Evolutionary conservation across 2,113 vertebrate genomes (phyloP), one percentile per base, ranked within the genome.

Genomic region (Microtus montanus): DNA sequence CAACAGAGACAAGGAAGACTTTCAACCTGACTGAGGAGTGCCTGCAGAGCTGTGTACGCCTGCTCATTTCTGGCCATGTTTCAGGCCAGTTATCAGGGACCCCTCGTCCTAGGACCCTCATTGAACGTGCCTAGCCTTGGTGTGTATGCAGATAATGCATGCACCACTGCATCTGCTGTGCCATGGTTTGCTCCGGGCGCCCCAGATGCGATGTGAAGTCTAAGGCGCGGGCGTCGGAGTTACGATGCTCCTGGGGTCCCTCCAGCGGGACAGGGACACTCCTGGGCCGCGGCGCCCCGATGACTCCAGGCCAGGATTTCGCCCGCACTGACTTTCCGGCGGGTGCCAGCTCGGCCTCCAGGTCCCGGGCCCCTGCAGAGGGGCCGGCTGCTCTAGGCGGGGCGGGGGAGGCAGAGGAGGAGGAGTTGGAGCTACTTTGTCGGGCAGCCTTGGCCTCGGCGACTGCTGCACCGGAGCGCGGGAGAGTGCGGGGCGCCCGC

Each of bases 251-350:
- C 35, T 5, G 93, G 38, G 49, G 47, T 70, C 70, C 79, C 22
- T 61, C 83, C 17, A 3, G 30, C 24, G 77, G 94, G 92, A 87
- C 73, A 54, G 35, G 85, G 80, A 22, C 70, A 35, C 24, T 66
- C 92, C 95, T 85, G 35, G 85, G 68, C 92, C 68, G 26, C 68
- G 77, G 82, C 15, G 35, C 73, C 95, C 61, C 30, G 28, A 22
- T 0, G 3, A 97, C 71, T 99, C 98, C 98, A 98, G 97, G 96
- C 98, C 98, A 96, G 98, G 98, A 98, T 98, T 99, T 99, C 98
- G 90, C 97, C 98, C 92, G 98, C 91, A 90, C 98, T 98, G 96
- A 94, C 96, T 97, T 95, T 96, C 93, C 94, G 58, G 97, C 91
- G 33, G 92, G 92, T 97, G 96, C 97, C 97, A 96, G 95, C 92